Conservation (phyloP, 2,888 invertebrate genomes). For the Anoplius nigerrimus region DNA sequence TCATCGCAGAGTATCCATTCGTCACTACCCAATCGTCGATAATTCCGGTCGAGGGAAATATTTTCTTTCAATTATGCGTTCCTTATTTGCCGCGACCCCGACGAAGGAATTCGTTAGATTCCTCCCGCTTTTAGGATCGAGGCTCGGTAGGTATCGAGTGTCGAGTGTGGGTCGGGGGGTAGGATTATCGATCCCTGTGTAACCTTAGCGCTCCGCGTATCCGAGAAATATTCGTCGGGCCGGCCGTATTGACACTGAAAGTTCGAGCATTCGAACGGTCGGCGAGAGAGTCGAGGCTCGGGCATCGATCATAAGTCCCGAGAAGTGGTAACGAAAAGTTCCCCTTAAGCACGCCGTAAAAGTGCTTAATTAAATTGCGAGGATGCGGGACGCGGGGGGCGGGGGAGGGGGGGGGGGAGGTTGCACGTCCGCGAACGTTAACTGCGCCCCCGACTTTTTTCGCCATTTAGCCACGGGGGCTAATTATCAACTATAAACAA, state of each 20-base stretch:
- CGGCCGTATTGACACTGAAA: no score
- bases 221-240: no score
- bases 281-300: no score
- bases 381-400: constrained; percentile 14
- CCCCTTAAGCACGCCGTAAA: constrained; percentile 38
- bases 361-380: constrained; percentile 51
- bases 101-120: neutral
- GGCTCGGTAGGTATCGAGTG: no score
- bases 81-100: neutral
- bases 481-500: constrained; percentile 65
- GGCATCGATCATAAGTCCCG: constrained; percentile 42
- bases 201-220: no score
- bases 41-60: neutral
- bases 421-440: constrained; percentile 30
- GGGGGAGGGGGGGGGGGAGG: no score
- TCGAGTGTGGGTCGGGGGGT: no score
- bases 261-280: no score
- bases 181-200: no score
- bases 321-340: constrained; percentile 41
- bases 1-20: no score
- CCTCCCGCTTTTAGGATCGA: no score
- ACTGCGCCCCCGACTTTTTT: constrained; percentile 25
- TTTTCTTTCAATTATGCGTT: neutral
- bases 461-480: constrained; percentile 33
- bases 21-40: no score